A percentile compares a stretch with the other conserved stretches of the same genome.
Evolutionary conservation across 64 coral and sea anemone species (phyloP).

Genomic region (Anthopleura sola): DNA sequence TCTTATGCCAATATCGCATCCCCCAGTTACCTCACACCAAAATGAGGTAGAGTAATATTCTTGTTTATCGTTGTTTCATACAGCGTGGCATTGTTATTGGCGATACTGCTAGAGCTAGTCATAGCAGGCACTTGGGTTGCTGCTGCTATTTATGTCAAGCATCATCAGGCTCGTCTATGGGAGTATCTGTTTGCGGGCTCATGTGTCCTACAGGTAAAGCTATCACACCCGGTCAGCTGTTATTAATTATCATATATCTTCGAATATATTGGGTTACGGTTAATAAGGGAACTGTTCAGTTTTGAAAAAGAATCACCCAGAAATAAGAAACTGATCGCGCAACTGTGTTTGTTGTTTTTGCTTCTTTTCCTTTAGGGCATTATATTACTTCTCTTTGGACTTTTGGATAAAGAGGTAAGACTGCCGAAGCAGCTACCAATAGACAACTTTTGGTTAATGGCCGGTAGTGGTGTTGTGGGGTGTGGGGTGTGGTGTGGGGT

Average conservation of each 20-base stretch:
- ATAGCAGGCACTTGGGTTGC: constrained; percentile 82
- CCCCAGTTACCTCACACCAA: too few species aligned
- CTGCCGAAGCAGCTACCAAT: too few species aligned
- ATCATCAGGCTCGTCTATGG: constrained; percentile 70
- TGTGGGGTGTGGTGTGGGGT: too few species aligned
- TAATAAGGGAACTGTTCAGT: too few species aligned
- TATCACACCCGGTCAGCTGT: too few species aligned
- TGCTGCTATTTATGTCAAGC: constrained; percentile 86
- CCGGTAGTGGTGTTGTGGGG: not conserved
- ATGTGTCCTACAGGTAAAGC: constrained; percentile 65
- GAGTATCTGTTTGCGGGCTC: constrained; percentile 75
- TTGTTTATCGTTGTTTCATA: not conserved
- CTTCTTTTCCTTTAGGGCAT: constrained; percentile 19
- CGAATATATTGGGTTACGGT: too few species aligned
- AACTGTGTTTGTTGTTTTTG: not conserved
- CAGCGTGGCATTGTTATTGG: constrained; percentile 55
- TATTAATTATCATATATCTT: not conserved
- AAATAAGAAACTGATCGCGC: not conserved
- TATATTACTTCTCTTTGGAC: constrained; percentile 43
- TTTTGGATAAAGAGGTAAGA: constrained; percentile 53
- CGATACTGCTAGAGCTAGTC: constrained; percentile 46
- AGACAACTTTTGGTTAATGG: not conserved
- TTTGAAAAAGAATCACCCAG: not conserved
- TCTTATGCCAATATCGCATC: too few species aligned
- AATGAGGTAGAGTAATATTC: not conserved